Base-by-base conservation (phyloP, 1,140 invertebrate species). In the Kradibia gibbosae region DNA sequence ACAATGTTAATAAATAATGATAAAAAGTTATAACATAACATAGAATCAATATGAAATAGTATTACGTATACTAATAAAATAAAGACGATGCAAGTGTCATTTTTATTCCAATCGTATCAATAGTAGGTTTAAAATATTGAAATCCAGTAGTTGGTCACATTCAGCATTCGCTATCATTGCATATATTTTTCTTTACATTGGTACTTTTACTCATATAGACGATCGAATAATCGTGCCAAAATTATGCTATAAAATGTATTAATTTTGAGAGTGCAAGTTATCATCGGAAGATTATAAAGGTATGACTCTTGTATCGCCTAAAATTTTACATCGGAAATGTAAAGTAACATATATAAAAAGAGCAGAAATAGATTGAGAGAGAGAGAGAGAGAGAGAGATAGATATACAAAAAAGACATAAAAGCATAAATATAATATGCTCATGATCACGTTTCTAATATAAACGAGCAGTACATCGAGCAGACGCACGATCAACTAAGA, bases 1-100 rank as follows among this genome's bases (percentile, higher is more conserved):
- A 80, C 70, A 80, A 20, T 55, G 8, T 25, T 71, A 50, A 55
- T 20, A 77, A n/a, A n/a, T 45, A 28, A 34, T 42, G 65, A 48
- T 48, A 48, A 48, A 48, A 25, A 77, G 10, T 34, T 1, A 34
- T 34, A 25, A 28, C 7, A 17, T 17, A 48, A 31, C 13, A 55
- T 22, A 72, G 31, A n/a, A 71, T 71, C 20, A 45, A 1, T 45
- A 50, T 50, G 8, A 53, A 53, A 75, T n/a, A n/a, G 31, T 57
- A 36, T 75, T n/a, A 42, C 53, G 28, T 57, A 57, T 53, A 78
- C 25, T 8, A 31, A 39, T 34, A 34, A 34, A 55, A n/a, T 42
- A 1, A 3, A 45, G 20, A 13, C 42, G 34, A 72, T 60, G 60
- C 70, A 60, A 48, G 73, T 42, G 67, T 72, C 45, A 78, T 55